Evolutionary conservation across 2,797 vertebrate species (phyloP).

Genomic region (Naso thynnoides): DNA sequence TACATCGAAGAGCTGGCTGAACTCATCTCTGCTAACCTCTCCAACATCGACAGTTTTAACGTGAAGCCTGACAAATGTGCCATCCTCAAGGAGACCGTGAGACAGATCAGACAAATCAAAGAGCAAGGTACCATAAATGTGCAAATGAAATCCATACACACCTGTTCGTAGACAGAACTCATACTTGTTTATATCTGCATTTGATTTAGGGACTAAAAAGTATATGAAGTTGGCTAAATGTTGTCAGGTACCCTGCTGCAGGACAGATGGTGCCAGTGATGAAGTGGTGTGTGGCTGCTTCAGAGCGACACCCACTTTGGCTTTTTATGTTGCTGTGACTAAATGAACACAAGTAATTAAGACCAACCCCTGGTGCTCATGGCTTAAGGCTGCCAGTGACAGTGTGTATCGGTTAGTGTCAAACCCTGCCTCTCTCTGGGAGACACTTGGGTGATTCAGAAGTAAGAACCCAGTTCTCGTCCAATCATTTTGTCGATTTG

Average conservation of each 20-base stretch:
- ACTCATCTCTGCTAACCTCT: conserved; percentile 98
- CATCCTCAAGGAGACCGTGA: conserved; percentile 98
- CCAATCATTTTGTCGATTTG: conserved; percentile 34
- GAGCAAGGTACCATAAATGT: conserved; percentile 91
- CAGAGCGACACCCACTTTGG: conserved; percentile 47
- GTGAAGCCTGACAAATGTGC: conserved; percentile 99
- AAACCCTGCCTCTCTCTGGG: conserved; percentile 46
- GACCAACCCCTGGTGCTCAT: conserved; percentile 69
- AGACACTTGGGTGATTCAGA: conserved; percentile 43
- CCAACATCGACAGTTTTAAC: conserved; percentile 99
- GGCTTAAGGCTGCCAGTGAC: conserved; percentile 70
- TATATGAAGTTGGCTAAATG: conserved; percentile 33
- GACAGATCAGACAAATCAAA: conserved; percentile 99
- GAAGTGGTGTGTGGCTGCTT: conserved; percentile 57
- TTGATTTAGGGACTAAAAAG: conserved; percentile 22
- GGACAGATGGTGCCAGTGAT: conserved; percentile 69
- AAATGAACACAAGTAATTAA: conserved; percentile 80
- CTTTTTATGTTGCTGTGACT: conserved; percentile 63
- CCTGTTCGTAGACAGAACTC: background rate
- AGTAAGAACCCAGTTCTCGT: conserved; percentile 37
- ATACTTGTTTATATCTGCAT: background rate
- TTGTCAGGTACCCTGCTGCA: conserved; percentile 31
- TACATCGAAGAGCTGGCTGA: conserved; percentile 99
- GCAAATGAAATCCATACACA: conserved; percentile 3
- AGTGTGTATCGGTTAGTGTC: conserved; percentile 60